Base-by-base conservation (phyloP, 2,797 vertebrate genomes). In the Micropoecilia bifurca region DNA sequence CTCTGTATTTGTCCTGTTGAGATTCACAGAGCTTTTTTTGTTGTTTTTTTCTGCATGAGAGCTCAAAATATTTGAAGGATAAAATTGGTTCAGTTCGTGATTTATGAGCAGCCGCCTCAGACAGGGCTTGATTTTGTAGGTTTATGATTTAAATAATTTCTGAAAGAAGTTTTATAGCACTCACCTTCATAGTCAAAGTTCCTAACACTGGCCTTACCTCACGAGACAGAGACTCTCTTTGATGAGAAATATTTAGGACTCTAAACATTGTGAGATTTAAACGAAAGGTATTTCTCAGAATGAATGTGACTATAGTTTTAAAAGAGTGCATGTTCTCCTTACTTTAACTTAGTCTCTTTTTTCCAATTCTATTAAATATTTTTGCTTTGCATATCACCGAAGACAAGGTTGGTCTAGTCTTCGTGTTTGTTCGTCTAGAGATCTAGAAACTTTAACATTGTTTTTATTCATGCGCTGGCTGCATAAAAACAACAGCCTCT, bases 401-500 rank as follows among this genome's bases (percentile, higher is more conserved):
- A 47, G 10, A 55, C 45, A 25, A n/a, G 7, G 13, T 22, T 12
- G 18, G 1, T 68, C 71, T 12, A 74, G 45, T 12, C 39, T 18
- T 36, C 22, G 4, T 57, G 46, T 43, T 77, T 77, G 25, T 82
- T 59, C 28, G 41, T 46, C 63, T 33, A 48, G 9, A 18, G 9
- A 18, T 20, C 43, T 76, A 5, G 4, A 79, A 25, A 47, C 30
- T 77, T 74, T 77, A n/a, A 47, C 68, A 33, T 48, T 36, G 16
- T 48, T n/a, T 71, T 48, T 78, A 68, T 85, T 71, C 22, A 74
- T 16, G 48, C 45, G 46, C 12, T 47, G 69, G 73, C 71, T 16
- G 66, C 61, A 80, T n/a, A 6, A 14, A 47, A 84, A 87, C 80
- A 3, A 71, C n/a, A 28, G 83, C 73, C 48, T 0, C n/a, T 55